phyloP scores from a whole-genome alignment of 2,888 invertebrate species.

The Electrophaes corylata region DNA sequence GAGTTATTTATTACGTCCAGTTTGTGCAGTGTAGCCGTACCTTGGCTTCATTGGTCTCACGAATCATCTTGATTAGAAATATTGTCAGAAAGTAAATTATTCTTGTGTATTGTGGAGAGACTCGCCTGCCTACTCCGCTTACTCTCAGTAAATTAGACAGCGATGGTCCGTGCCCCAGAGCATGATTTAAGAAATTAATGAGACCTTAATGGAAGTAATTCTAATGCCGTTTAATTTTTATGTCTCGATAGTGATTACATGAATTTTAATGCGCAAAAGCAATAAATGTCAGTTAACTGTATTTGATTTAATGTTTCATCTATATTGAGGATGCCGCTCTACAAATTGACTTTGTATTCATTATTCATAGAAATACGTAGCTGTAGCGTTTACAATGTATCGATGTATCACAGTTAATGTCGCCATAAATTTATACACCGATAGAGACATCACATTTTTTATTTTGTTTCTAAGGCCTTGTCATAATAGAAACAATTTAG shows the following conservation, averaged over 20 bases:
- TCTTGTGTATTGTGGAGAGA: slow-evolving; percentile 60
- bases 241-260: slow-evolving; percentile 67
- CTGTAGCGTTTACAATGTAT: slow-evolving; percentile 52
- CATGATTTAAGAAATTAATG: slow-evolving; percentile 79
- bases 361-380: slow-evolving; percentile 53
- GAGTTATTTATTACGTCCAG: slow-evolving; percentile 80
- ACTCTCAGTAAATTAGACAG: slow-evolving; percentile 72
- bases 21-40: slow-evolving; percentile 70
- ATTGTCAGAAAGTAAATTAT: slow-evolving; percentile 78
- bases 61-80: slow-evolving; percentile 83
- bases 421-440: slow-evolving; percentile 51
- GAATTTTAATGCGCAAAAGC: slow-evolving; percentile 75
- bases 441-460: slow-evolving; percentile 46
- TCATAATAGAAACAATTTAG: slow-evolving; percentile 30
- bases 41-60: slow-evolving; percentile 70
- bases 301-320: slow-evolving; percentile 62
- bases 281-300: slow-evolving; percentile 67
- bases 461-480: slow-evolving; percentile 27
- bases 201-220: slow-evolving; percentile 76
- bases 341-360: slow-evolving; percentile 61
- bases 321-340: slow-evolving; percentile 61
- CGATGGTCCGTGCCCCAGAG: slow-evolving; percentile 66
- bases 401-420: slow-evolving; percentile 54
- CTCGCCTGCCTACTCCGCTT: slow-evolving; percentile 45
- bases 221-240: slow-evolving; percentile 70